A percentile compares a stretch with the other conserved stretches of the same genome.
phyloP scores from a whole-genome alignment of 2,113 vertebrate species.

The Tautogolabrus adspersus region DNA sequence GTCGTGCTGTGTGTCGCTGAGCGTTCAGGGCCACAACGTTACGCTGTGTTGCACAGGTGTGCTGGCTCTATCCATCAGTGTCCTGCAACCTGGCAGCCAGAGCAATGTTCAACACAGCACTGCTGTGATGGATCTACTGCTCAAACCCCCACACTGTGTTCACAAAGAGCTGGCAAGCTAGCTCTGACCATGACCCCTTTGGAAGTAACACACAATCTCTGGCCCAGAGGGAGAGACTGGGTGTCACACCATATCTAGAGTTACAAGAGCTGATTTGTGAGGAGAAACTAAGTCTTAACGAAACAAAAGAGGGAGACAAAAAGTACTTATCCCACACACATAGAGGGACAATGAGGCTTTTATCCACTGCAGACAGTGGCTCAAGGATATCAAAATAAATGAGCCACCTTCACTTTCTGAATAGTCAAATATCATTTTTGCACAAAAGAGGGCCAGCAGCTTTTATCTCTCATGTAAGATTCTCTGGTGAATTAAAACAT shows the following conservation, averaged over 20 bases:
- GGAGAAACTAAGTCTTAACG: slow-evolving; percentile 35
- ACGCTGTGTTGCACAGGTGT: slow-evolving; percentile 72
- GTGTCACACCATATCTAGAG: slow-evolving; percentile 51
- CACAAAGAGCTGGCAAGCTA: slow-evolving; percentile 64
- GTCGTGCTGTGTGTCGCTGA: slow-evolving; percentile 56
- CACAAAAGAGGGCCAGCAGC: slow-evolving; percentile 16
- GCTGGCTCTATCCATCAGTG: slow-evolving; percentile 79
- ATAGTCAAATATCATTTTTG: slow-evolving; percentile 34
- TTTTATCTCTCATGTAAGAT: not conserved
- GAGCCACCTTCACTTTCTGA: slow-evolving; percentile 28
- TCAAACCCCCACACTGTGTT: slow-evolving; percentile 67
- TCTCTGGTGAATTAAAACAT: slow-evolving; percentile 12
- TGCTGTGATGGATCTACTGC: slow-evolving; percentile 77
- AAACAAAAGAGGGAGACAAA: slow-evolving; percentile 60
- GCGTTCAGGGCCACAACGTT: slow-evolving; percentile 68
- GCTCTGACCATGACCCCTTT: slow-evolving; percentile 76
- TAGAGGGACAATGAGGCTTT: slow-evolving; percentile 31
- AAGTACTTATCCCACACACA: slow-evolving; percentile 65
- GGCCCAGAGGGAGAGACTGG: slow-evolving; percentile 42
- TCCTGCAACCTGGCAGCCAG: slow-evolving; percentile 72
- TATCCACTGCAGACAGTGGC: slow-evolving; percentile 47
- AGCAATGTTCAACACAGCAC: slow-evolving; percentile 71
- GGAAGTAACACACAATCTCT: slow-evolving; percentile 66
- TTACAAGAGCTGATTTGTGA: slow-evolving; percentile 57
- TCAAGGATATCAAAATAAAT: slow-evolving; percentile 46